Conservation (phyloP, 2,113 vertebrate species). For the Rhineura floridana region DNA sequence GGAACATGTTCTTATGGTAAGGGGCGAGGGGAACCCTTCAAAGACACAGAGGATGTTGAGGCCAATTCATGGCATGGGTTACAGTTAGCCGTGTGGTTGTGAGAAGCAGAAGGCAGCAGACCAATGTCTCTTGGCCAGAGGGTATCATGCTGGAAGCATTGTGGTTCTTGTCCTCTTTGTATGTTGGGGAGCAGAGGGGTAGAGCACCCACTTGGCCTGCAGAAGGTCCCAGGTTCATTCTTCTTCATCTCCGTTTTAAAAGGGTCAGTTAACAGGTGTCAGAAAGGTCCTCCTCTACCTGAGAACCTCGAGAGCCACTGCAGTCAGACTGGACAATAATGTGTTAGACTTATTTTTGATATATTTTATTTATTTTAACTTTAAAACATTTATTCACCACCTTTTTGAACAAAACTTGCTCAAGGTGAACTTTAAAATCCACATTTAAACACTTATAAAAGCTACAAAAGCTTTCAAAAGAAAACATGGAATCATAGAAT, state of each 20-base stretch:
- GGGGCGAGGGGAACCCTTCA: constrained; percentile 7
- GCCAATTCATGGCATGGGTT: background rate
- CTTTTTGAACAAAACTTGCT: too few relatives aligned
- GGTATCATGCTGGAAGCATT: background rate
- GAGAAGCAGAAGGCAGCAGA: background rate
- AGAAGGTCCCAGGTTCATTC: background rate
- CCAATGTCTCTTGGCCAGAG: background rate
- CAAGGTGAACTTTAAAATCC: too few relatives aligned
- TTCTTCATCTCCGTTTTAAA: background rate
- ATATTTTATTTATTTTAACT: too few relatives aligned
- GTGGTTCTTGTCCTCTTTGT: background rate
- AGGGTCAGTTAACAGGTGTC: background rate
- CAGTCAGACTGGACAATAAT: background rate
- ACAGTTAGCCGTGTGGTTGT: background rate
- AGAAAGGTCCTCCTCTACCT: too few relatives aligned
- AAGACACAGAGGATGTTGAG: background rate
- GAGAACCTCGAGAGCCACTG: background rate
- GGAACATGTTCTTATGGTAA: constrained; percentile 93
- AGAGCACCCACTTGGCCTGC: background rate
- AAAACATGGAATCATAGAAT: too few relatives aligned
- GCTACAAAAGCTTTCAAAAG: too few relatives aligned
- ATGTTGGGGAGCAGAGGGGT: too few relatives aligned
- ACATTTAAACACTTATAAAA: too few relatives aligned
- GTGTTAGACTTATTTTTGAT: too few relatives aligned
- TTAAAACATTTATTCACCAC: too few relatives aligned